phyloP scores from a whole-genome alignment of 2,113 vertebrate genomes.

The Mionectes macconnelli region DNA sequence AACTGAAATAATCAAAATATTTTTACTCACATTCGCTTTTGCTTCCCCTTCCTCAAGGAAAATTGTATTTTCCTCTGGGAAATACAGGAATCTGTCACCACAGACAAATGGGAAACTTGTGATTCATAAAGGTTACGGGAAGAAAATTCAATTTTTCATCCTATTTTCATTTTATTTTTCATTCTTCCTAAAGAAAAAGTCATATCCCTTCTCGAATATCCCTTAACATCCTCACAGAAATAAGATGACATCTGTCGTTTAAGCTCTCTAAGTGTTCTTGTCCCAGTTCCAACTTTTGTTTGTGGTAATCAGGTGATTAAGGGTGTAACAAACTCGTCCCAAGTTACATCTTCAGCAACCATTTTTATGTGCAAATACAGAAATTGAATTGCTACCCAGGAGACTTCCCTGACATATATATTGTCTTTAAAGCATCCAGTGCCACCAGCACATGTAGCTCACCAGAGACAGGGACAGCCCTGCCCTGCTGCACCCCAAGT shows the following conservation, averaged over 20 bases:
- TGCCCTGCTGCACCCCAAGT: rapidly evolving
- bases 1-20: not conserved
- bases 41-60: not conserved
- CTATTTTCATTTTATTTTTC: not conserved
- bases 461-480: not conserved
- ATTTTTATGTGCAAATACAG: not conserved
- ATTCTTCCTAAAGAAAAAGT: not conserved
- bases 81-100: not conserved
- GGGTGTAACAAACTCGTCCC: not conserved
- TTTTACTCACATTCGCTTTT: not conserved
- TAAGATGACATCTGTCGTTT: not conserved
- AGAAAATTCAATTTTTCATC: not conserved
- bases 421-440: not conserved
- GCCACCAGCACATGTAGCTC: not conserved
- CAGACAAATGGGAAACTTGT: not conserved
- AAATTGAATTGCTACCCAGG: not conserved
- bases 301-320: not conserved
- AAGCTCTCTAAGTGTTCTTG: not conserved
- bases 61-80: not conserved
- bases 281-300: not conserved
- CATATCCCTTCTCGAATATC: not conserved
- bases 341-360: not conserved
- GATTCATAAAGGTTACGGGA: conserved; percentile 1
- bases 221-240: not conserved
- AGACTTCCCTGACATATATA: not conserved